Conservation (phyloP, 2,797 vertebrate species). For the Amblyraja radiata region DNA sequence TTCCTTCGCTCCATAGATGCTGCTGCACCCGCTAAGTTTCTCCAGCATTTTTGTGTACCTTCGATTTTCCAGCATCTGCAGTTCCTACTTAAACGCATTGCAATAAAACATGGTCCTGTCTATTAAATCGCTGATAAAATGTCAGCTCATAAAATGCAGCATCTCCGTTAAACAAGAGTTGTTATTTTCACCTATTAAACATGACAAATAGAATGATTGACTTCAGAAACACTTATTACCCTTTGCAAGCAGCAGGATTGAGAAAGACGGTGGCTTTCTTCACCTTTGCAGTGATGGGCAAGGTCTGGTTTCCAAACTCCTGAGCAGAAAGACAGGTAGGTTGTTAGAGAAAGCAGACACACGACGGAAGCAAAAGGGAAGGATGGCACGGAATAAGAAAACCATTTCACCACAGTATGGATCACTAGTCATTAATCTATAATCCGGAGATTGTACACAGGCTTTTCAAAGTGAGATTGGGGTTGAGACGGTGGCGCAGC, state of each 20-base stretch:
- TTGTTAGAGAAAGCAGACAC: background rate
- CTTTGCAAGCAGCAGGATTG: conserved; percentile 79
- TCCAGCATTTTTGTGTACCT: no score
- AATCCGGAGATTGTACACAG: background rate
- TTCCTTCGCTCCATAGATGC: no score
- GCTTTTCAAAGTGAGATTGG: background rate
- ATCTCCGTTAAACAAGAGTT: no score
- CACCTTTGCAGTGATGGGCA: conserved; percentile 62
- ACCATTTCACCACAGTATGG: background rate
- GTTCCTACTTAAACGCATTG: background rate
- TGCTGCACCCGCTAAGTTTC: no score
- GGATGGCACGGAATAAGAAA: background rate
- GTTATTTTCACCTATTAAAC: background rate
- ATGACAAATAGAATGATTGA: background rate
- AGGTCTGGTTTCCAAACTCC: conserved; percentile 72
- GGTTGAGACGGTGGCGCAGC: no score
- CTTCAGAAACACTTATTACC: conserved; percentile 58
- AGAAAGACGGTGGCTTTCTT: conserved; percentile 84
- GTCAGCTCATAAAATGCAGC: background rate
- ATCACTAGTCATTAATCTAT: background rate
- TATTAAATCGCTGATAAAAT: background rate
- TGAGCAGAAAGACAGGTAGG: conserved; percentile 45
- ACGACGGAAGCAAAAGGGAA: background rate
- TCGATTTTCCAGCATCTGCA: no score
- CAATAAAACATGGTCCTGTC: background rate